phyloP scores from a whole-genome alignment of 2,797 vertebrate genomes.

The Gymnoscopelus braueri region DNA sequence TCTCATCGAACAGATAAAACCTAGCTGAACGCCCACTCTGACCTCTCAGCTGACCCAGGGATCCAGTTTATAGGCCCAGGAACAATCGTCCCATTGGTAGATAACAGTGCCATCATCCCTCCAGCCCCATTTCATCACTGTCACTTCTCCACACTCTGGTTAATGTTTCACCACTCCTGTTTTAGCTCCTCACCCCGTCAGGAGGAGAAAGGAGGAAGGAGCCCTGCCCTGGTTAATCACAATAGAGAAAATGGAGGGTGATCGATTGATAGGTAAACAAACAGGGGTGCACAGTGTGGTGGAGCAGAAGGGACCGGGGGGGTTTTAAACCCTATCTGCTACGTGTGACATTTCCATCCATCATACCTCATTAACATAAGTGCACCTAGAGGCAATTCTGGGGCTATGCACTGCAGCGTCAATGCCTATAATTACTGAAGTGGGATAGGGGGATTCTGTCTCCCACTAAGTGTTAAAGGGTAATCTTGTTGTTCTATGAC shows the following conservation, averaged over 20 bases:
- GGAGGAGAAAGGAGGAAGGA: slow-evolving; percentile 33
- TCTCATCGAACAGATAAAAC: slow-evolving; percentile 57
- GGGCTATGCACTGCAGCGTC: not conserved
- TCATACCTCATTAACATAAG: slow-evolving; percentile 65
- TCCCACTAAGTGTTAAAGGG: too few relatives aligned
- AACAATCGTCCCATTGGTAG: slow-evolving; percentile 75
- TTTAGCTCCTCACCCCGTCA: slow-evolving; percentile 37
- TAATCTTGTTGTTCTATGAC: too few relatives aligned
- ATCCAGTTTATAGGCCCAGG: slow-evolving; percentile 69
- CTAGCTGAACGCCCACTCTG: slow-evolving; percentile 60
- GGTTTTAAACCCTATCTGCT: slow-evolving; percentile 58
- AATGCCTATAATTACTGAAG: too few relatives aligned
- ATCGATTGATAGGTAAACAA: slow-evolving; percentile 80
- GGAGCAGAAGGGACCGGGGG: slow-evolving; percentile 34
- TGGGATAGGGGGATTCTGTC: too few relatives aligned
- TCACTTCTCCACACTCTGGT: slow-evolving; percentile 72
- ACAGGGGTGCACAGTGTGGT: slow-evolving; percentile 56
- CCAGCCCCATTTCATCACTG: slow-evolving; percentile 75
- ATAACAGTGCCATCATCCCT: slow-evolving; percentile 76
- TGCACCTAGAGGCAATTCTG: slow-evolving; percentile 14
- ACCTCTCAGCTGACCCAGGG: slow-evolving; percentile 74
- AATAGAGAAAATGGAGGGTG: slow-evolving; percentile 70
- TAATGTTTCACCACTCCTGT: slow-evolving; percentile 79
- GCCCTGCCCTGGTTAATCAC: slow-evolving; percentile 71
- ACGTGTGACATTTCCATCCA: slow-evolving; percentile 65